phyloP scores from a whole-genome alignment of 2,888 invertebrate species.

The Aleiodes alternator region DNA sequence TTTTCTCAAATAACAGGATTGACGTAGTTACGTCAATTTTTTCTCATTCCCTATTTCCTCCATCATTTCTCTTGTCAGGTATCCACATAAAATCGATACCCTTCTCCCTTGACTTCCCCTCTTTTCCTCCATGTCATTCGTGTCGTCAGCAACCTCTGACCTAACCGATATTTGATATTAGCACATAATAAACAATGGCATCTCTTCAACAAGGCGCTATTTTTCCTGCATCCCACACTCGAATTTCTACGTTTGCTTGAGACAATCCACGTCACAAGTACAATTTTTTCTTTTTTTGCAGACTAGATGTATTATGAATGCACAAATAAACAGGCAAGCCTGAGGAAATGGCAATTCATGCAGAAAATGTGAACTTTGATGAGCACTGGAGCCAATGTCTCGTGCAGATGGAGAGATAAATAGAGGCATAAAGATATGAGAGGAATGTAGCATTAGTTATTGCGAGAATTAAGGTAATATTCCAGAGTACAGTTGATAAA shows the following conservation, averaged over 20 bases:
- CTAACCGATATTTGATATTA: conserved; percentile 55
- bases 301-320: background rate
- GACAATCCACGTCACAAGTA: conserved; percentile 23
- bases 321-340: conserved; percentile 1
- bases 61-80: conserved; percentile 10
- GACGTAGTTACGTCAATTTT: conserved; percentile 2
- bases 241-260: conserved; percentile 21
- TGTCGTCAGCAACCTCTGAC: conserved; percentile 36
- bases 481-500: no score
- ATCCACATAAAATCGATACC: background rate
- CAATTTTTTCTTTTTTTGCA: background rate
- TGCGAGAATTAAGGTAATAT: conserved; percentile 39
- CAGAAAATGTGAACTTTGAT: conserved; percentile 25
- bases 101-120: no score
- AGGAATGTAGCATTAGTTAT: conserved; percentile 38
- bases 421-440: background rate
- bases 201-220: conserved; percentile 53
- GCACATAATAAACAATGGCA: conserved; percentile 62
- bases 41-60: conserved; percentile 11
- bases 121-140: background rate
- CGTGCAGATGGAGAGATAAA: no score
- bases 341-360: conserved; percentile 28
- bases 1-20: no score
- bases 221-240: conserved; percentile 26
- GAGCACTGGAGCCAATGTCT: no score